Evolutionary conservation across 2,113 vertebrate genomes (phyloP), one percentile per base, ranked within the genome.

Genomic region (Calidris pugnax): DNA sequence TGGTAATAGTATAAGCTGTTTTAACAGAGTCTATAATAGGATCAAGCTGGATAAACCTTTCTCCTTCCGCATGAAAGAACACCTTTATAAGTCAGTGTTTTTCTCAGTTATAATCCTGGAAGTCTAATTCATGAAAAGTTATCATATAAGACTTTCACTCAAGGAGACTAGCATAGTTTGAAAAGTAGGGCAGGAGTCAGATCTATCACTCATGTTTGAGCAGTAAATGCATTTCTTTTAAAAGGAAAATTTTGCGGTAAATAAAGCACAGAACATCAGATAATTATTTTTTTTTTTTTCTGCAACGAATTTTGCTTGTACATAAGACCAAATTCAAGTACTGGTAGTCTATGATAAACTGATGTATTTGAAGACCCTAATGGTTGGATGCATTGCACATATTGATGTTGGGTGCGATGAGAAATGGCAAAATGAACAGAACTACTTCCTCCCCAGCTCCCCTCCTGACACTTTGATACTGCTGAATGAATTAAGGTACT

Each of bases 11-110:
- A 82, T 77, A 94, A 86, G 12, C 69, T 90, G 18, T 93, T 43
- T 89, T 94, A 95, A 91, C 82, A 91, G 77, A 92, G 45, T 74
- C 81, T 96, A 13, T 94, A 96, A 95, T 81, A 92, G 82, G 92
- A 96, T 97, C 94, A 97, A 93, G 71, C 86, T 83, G 63, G 85
- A 91, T 95, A 96, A 97, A 93, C 67, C 87, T 93, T 94, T 94
- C 76, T 92, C 82, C 51, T 96, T 89, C 93, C 0, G 15, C 96
- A 83, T 96, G 90, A 97, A 96, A 96, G 89, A 95, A 75, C 87
- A 95, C 76, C 67, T 96, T 93, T 95, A 27, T 66, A 96, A 91
- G 84, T 85, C 78, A 80, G 13, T 86, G 37, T 71, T 95, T 93
- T 94, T 85, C 91, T 95, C 83, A 84, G 76, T 89, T 94, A 77